Conservation (phyloP, 2,888 invertebrate species). For the Mimas tiliae region DNA sequence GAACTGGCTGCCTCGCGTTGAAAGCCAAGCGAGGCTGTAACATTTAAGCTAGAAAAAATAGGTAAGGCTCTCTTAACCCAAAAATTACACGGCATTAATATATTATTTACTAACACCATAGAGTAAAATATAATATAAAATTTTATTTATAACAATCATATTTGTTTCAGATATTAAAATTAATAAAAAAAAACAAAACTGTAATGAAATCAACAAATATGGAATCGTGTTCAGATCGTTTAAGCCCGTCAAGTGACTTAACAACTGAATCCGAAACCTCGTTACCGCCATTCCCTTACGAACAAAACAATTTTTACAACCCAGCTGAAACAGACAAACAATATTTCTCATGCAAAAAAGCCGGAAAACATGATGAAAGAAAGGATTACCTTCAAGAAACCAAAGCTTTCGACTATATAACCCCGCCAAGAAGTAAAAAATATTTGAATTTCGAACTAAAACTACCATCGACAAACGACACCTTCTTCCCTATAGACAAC, state of each 20-base stretch:
- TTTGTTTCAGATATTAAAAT: constrained; percentile 23
- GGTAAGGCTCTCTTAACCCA: no score
- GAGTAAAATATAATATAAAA: no score
- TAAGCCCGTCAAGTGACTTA: constrained; percentile 76
- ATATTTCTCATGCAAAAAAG: constrained; percentile 73
- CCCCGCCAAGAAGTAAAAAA: constrained; percentile 71
- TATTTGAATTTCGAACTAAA: constrained; percentile 80
- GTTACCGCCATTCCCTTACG: constrained; percentile 71
- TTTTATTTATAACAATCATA: not conserved
- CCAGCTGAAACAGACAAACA: constrained; percentile 70
- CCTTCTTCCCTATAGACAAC: constrained; percentile 68
- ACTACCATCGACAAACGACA: constrained; percentile 71
- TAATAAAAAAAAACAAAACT: constrained; percentile 24
- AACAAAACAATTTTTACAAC: constrained; percentile 69
- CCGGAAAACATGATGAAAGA: constrained; percentile 61
- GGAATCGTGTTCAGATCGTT: constrained; percentile 75
- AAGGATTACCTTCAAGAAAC: constrained; percentile 69
- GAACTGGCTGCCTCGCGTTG: no score
- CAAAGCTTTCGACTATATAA: constrained; percentile 70
- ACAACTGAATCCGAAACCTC: constrained; percentile 80
- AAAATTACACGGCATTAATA: no score
- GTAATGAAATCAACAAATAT: constrained; percentile 81
- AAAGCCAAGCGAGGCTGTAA: no score
- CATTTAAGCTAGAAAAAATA: no score
- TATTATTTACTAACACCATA: no score